A percentile compares a stretch with the other conserved stretches of the same genome.
phyloP scores from a whole-genome alignment of 2,797 vertebrate genomes.

The Neosalanx taihuensis region DNA sequence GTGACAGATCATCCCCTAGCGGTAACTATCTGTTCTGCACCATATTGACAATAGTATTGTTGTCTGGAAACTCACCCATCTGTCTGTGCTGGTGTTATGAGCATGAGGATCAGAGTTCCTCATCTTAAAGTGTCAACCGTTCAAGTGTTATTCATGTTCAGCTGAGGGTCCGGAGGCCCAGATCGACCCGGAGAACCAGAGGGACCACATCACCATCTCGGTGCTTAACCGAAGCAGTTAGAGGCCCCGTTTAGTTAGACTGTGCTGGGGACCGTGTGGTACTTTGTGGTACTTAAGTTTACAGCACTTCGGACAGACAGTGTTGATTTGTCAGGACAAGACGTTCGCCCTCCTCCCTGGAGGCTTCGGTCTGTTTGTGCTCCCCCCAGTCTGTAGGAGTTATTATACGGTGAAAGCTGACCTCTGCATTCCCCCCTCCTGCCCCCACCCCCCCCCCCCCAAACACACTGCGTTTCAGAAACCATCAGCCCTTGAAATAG shows the following conservation, averaged over 20 bases:
- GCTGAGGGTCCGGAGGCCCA: neutral
- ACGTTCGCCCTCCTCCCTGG: neutral
- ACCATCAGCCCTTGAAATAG: conserved; percentile 16
- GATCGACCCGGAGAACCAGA: too few relatives aligned
- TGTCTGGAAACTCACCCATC: too few relatives aligned
- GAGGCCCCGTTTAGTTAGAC: neutral
- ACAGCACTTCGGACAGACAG: neutral
- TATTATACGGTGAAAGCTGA: conserved; percentile 40
- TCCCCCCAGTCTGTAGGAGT: conserved; percentile 28
- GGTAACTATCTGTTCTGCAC: too few relatives aligned
- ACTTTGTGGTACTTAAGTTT: conserved; percentile 5
- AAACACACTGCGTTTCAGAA: conserved; percentile 23
- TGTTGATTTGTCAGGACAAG: conserved; percentile 10
- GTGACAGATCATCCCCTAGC: neutral
- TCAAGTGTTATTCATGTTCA: neutral
- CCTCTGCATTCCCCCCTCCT: conserved; percentile 37
- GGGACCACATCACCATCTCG: too few relatives aligned
- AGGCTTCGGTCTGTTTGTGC: conserved; percentile 27
- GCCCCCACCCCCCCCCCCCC: too few relatives aligned
- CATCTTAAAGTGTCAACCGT: neutral
- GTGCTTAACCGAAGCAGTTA: too few relatives aligned
- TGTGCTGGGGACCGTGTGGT: neutral
- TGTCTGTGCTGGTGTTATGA: too few relatives aligned
- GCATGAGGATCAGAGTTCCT: too few relatives aligned
- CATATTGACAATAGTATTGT: too few relatives aligned